A percentile compares a stretch with the other conserved stretches of the same genome.
phyloP scores from a whole-genome alignment of 2,113 vertebrate genomes.

The Myanophis thanlyinensis region DNA sequence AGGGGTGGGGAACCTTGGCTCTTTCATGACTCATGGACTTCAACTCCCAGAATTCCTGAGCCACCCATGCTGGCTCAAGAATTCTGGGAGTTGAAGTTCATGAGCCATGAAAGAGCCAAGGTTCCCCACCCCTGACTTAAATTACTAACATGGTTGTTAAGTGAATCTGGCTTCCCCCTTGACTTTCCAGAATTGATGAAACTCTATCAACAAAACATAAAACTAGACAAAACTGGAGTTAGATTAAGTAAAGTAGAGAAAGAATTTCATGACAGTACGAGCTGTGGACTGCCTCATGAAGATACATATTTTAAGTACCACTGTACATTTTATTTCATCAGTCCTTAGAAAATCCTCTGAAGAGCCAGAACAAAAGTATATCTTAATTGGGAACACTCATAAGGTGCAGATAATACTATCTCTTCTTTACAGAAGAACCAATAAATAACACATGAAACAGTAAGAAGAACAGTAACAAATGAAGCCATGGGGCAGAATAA shows the following conservation, averaged over 20 bases:
- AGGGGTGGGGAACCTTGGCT: no score
- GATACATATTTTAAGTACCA: not conserved
- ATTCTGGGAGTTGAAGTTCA: no score
- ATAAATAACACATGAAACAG: not conserved
- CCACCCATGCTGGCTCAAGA: no score
- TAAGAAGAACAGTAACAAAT: not conserved
- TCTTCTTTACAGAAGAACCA: not conserved
- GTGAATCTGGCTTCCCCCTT: not conserved
- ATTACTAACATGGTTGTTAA: not conserved
- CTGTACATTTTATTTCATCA: not conserved
- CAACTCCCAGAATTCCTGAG: no score
- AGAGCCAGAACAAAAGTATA: not conserved
- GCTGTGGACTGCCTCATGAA: not conserved
- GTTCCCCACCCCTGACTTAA: no score
- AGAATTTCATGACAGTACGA: not conserved
- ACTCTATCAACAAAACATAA: not conserved
- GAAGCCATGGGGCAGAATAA: not conserved
- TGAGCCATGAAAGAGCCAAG: no score
- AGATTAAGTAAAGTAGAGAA: not conserved
- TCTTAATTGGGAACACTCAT: not conserved
- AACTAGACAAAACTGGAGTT: not conserved
- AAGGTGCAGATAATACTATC: not conserved
- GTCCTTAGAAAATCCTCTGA: not conserved
- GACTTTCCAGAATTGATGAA: not conserved
- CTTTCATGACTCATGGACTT: no score